Percentiles rank a stretch among this genome's conserved stretches.
These are phyloP conservation scores for Lepidiolamprologus cunningtoni DNA, from an alignment of 2,113 vertebrate species.

Conservation along the genomic window DNA sequence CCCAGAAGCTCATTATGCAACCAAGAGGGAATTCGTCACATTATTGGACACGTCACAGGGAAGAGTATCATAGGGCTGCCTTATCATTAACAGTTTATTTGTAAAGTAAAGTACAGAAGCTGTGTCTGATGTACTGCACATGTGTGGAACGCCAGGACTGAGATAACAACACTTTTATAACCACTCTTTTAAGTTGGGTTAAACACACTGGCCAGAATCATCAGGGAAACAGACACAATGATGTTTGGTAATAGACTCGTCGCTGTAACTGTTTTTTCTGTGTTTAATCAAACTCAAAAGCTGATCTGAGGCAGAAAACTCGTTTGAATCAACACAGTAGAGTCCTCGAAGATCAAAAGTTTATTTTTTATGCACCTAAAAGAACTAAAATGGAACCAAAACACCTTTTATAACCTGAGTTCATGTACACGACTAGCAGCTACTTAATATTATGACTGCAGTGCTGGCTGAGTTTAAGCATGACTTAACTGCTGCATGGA, in stretches of 20 bases:
- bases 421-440: not conserved
- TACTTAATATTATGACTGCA: not conserved
- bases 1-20: not conserved
- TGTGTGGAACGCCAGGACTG: not conserved
- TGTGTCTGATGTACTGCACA: not conserved
- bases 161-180: not conserved
- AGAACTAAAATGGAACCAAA: not conserved
- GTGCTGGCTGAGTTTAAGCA: not conserved
- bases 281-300: not conserved
- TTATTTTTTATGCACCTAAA: not conserved
- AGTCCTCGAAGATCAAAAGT: not conserved
- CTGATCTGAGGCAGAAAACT: not conserved
- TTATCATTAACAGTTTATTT: not conserved
- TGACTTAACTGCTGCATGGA: not conserved
- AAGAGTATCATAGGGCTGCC: not conserved
- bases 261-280: not conserved
- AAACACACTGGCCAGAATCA: not conserved
- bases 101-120: not conserved
- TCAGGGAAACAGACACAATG: not conserved
- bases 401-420: rapidly evolving
- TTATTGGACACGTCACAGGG: not conserved
- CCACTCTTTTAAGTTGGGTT: not conserved
- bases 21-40: not conserved
- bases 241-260: not conserved
- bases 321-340: not conserved